Evolutionary conservation across 2,113 vertebrate genomes (phyloP).

Genomic region (Clarias gariepinus): DNA sequence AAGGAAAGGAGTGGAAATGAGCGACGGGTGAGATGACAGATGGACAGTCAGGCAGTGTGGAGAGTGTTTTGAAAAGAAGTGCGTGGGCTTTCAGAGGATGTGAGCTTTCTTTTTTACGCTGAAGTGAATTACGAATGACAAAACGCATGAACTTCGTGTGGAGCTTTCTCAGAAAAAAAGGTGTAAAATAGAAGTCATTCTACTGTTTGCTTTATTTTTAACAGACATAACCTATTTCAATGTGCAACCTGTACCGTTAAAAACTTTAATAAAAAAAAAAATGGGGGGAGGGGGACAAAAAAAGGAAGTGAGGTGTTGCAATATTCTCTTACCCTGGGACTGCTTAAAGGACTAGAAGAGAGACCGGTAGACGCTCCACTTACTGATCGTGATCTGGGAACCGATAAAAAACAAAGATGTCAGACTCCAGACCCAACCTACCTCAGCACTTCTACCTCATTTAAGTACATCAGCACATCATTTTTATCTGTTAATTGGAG

Average conservation of each 20-base stretch:
- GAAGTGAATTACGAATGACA: constrained; percentile 53
- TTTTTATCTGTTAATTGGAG: not conserved
- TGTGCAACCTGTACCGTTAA: not conserved
- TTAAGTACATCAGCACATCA: not conserved
- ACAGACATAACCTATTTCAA: not conserved
- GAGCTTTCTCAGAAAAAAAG: constrained; percentile 62
- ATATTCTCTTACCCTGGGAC: constrained; percentile 83
- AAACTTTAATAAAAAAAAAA: not conserved
- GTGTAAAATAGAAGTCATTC: constrained; percentile 50
- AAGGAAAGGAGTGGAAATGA: constrained; percentile 52
- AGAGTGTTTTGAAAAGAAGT: constrained; percentile 25
- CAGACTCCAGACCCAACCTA: not conserved
- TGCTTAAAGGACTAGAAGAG: constrained; percentile 90
- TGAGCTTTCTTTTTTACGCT: constrained; percentile 14
- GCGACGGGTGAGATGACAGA: constrained; percentile 35
- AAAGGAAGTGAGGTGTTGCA: not conserved
- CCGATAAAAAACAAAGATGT: not conserved
- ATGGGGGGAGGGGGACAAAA: not conserved
- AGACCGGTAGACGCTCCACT: constrained; percentile 90
- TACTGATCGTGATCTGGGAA: constrained; percentile 84
- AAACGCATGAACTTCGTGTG: constrained; percentile 55
- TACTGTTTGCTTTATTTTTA: not conserved
- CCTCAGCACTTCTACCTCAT: not conserved
- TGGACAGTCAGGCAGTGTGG: constrained; percentile 43
- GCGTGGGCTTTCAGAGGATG: constrained; percentile 9